Evolutionary conservation across 2,888 invertebrate genomes (phyloP).

Genomic region (Callimorpha dominula): DNA sequence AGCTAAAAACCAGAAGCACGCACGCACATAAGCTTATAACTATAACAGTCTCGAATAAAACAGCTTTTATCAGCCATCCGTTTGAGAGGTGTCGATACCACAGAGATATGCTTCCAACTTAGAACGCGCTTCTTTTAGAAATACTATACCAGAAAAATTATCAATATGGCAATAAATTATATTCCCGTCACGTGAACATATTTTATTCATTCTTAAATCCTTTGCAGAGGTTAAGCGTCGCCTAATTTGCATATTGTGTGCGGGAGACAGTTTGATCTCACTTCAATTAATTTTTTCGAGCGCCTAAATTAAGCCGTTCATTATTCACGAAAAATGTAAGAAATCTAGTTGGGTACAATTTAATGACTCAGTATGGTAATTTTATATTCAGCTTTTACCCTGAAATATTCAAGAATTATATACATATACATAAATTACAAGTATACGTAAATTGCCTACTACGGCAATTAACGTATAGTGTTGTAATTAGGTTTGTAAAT

Average conservation of each 20-base stretch:
- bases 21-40: background rate
- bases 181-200: constrained; percentile 3
- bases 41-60: background rate
- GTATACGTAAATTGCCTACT: too few species aligned
- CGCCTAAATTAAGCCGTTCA: constrained; percentile 28
- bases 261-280: constrained; percentile 45
- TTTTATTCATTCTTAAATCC: constrained; percentile 42
- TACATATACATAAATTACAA: too few species aligned
- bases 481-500: background rate
- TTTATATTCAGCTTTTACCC: background rate
- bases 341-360: constrained; percentile 2
- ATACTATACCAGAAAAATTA: background rate
- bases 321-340: constrained; percentile 10
- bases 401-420: background rate
- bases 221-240: constrained; percentile 36
- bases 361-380: background rate
- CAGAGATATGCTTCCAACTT: too few species aligned
- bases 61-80: background rate
- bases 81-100: background rate
- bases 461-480: too few species aligned
- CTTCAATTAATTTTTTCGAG: constrained; percentile 41
- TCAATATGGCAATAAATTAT: background rate
- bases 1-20: too few species aligned
- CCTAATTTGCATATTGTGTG: constrained; percentile 36
- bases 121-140: too few species aligned